phyloP scores from a whole-genome alignment of 2,113 vertebrate genomes.

The Todiramphus chloris region DNA sequence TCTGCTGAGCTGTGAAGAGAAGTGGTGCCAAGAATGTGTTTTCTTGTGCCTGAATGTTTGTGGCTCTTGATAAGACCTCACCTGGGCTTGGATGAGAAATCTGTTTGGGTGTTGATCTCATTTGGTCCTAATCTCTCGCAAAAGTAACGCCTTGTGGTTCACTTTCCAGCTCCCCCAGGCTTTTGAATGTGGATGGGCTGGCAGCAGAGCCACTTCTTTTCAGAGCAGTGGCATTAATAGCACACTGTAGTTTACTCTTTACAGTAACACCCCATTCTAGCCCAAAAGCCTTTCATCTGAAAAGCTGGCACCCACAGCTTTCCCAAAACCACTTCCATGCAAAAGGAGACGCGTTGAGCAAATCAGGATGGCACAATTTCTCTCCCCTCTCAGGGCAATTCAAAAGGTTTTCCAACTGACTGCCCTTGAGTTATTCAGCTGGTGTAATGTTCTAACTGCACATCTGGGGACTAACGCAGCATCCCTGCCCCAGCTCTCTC shows the following conservation, averaged over 20 bases:
- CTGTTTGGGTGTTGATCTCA: not conserved
- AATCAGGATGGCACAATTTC: not conserved
- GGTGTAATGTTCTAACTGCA: not conserved
- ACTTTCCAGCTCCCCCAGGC: not conserved
- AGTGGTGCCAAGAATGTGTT: not conserved
- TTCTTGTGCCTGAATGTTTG: not conserved
- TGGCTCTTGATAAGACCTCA: not conserved
- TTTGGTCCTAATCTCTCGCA: not conserved
- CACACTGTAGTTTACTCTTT: not conserved
- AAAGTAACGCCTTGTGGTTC: not conserved
- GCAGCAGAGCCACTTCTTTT: not conserved
- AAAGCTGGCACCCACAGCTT: not conserved
- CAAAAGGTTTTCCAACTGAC: not conserved
- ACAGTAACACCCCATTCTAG: not conserved
- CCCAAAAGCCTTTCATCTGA: not conserved
- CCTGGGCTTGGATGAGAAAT: not conserved
- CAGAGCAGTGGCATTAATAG: not conserved
- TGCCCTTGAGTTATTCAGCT: not conserved
- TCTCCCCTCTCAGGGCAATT: not conserved
- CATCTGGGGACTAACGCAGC: not conserved
- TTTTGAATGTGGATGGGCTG: not conserved
- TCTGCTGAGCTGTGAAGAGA: not conserved
- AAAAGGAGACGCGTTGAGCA: not conserved
- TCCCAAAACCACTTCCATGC: not conserved
- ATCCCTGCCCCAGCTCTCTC: not conserved